phyloP scores from a whole-genome alignment of 2,888 invertebrate genomes.

The Sinohyriopsis cumingii region DNA sequence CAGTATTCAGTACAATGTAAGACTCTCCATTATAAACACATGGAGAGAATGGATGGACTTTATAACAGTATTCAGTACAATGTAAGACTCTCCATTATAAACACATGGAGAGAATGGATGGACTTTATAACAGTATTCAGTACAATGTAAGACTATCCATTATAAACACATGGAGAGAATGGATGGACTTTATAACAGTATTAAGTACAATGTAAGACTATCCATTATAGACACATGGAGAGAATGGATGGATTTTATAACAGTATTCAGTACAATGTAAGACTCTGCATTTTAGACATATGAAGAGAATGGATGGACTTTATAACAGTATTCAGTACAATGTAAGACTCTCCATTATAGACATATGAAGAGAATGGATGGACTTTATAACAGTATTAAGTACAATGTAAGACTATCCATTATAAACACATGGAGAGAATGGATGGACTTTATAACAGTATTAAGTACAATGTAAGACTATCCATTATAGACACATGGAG shows the following conservation, averaged over 20 bases:
- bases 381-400: constrained; percentile 3
- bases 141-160: constrained; percentile 26
- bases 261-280: constrained; percentile 23
- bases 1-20: constrained; percentile 23
- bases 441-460: neutral
- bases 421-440: too few species aligned
- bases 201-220: constrained; percentile 31
- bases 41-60: too few species aligned
- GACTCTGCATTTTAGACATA: constrained; percentile 11
- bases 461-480: constrained; percentile 31
- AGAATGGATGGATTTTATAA: too few species aligned
- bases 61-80: constrained; percentile 14
- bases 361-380: too few species aligned
- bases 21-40: constrained; percentile 11
- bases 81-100: constrained; percentile 21
- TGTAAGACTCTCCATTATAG: constrained; percentile 21
- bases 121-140: constrained; percentile 4
- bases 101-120: too few species aligned
- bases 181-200: neutral
- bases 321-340: constrained; percentile 14
- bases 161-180: too few species aligned
- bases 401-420: constrained; percentile 26
- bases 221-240: neutral
- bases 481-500: neutral
- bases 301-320: too few species aligned